Conservation (phyloP, 2,113 vertebrate genomes). For the Rhinichthys klamathensis region DNA sequence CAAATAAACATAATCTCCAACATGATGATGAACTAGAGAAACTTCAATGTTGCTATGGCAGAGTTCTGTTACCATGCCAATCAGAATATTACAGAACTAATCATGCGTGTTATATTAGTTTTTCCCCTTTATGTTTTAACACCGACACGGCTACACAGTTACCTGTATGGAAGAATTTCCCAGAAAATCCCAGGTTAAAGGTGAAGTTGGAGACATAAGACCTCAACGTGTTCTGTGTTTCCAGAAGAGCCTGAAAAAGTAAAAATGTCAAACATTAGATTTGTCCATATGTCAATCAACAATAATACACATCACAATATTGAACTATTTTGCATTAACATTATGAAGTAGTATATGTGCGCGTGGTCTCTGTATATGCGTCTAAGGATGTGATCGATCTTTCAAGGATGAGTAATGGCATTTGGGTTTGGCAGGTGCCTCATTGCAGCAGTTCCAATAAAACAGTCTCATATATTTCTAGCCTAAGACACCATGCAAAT, state of each 20-base stretch:
- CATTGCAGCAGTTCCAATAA: conserved; percentile 43
- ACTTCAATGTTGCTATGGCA: conserved; percentile 31
- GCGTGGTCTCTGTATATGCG: conserved; percentile 34
- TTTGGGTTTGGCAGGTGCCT: conserved; percentile 55
- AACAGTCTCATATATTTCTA: conserved; percentile 54
- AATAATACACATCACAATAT: conserved; percentile 6
- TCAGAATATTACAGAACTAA: conserved; percentile 39
- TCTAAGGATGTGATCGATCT: conserved; percentile 50
- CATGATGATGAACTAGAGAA: conserved; percentile 3
- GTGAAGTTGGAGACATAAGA: conserved; percentile 78
- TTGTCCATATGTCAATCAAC: background rate
- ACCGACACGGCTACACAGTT: conserved; percentile 13
- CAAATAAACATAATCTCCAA: conserved; percentile 5
- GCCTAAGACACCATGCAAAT: conserved; percentile 54
- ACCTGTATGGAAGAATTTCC: conserved; percentile 80
- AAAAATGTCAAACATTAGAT: conserved; percentile 34
- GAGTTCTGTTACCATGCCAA: conserved; percentile 48
- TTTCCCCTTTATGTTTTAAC: background rate
- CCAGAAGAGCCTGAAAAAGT: conserved; percentile 71
- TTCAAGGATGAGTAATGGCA: conserved; percentile 50
- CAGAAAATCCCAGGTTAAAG: conserved; percentile 79
- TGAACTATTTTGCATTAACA: conserved; percentile 5
- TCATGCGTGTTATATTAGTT: conserved; percentile 25
- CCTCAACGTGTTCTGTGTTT: conserved; percentile 74
- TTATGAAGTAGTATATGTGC: background rate